These are phyloP conservation scores for Thryonomys swinderianus DNA, from an alignment of 2,113 vertebrate genomes.

Conservation along the genomic window DNA sequence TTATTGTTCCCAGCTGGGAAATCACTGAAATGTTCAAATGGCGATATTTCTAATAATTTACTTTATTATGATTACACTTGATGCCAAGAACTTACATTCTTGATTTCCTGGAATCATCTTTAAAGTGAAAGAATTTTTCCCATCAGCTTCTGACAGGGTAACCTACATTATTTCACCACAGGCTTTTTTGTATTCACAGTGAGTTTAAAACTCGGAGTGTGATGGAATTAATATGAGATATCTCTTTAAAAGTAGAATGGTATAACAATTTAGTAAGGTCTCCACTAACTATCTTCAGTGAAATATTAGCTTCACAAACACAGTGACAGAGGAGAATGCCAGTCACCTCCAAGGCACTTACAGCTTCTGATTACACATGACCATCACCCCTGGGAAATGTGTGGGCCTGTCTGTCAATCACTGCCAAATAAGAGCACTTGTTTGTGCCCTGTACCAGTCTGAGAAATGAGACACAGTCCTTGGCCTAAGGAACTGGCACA, in stretches of 20 bases:
- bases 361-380: conserved; percentile 50
- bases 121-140: conserved; percentile 65
- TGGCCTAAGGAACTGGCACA: not conserved
- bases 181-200: conserved; percentile 44
- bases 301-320: conserved; percentile 68
- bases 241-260: conserved; percentile 69
- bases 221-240: conserved; percentile 59
- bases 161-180: not conserved
- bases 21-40: conserved; percentile 55
- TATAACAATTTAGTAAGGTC: conserved; percentile 43
- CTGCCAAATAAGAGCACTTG: not conserved
- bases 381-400: not conserved
- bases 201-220: conserved; percentile 57
- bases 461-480: not conserved
- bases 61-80: conserved; percentile 58
- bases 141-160: conserved; percentile 39
- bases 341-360: conserved; percentile 55
- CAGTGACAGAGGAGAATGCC: conserved; percentile 59
- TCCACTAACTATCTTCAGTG: conserved; percentile 43
- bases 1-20: not conserved
- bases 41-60: conserved; percentile 55
- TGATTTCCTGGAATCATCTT: conserved; percentile 60
- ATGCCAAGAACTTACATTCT: conserved; percentile 48
- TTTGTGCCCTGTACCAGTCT: not conserved
- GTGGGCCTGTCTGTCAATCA: not conserved